Conservation (phyloP, 2,797 vertebrate species). For the Pitangus sulphuratus region DNA sequence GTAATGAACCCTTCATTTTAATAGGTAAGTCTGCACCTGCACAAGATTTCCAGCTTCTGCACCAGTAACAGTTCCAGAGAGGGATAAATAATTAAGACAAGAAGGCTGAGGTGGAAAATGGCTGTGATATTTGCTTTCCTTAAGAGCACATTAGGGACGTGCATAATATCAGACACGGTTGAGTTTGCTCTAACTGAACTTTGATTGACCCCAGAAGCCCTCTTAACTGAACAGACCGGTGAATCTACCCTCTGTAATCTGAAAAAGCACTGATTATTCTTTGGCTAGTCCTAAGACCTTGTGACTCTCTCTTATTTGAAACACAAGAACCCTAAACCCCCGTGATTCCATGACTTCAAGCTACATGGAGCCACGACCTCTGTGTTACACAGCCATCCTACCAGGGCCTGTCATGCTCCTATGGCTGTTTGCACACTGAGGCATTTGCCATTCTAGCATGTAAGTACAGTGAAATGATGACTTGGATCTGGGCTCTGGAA, state of each 20-base stretch:
- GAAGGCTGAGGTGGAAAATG: conserved; percentile 42
- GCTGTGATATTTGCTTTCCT: conserved; percentile 15
- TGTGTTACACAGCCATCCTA: not conserved
- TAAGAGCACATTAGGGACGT: conserved; percentile 26
- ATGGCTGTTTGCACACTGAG: not conserved
- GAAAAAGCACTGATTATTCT: not conserved
- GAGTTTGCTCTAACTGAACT: conserved; percentile 46
- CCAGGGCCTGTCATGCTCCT: not conserved
- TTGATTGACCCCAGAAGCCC: conserved; percentile 23
- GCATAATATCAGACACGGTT: not conserved
- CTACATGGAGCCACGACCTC: not conserved
- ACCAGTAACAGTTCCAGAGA: conserved; percentile 47
- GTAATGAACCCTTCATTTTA: conserved; percentile 34
- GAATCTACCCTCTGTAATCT: not conserved
- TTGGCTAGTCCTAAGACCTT: not conserved
- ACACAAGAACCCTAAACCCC: not conserved
- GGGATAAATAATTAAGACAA: conserved; percentile 62
- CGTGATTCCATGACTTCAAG: not conserved
- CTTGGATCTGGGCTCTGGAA: not conserved
- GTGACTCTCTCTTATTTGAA: not conserved
- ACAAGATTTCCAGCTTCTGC: conserved; percentile 54
- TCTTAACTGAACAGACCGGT: conserved; percentile 8
- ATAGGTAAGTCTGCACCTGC: conserved; percentile 55
- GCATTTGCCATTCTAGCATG: not conserved
- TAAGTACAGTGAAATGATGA: not conserved